These are phyloP conservation scores for Oryzaephilus surinamensis DNA, from an alignment of 1,140 invertebrate species.

Conservation along the genomic window DNA sequence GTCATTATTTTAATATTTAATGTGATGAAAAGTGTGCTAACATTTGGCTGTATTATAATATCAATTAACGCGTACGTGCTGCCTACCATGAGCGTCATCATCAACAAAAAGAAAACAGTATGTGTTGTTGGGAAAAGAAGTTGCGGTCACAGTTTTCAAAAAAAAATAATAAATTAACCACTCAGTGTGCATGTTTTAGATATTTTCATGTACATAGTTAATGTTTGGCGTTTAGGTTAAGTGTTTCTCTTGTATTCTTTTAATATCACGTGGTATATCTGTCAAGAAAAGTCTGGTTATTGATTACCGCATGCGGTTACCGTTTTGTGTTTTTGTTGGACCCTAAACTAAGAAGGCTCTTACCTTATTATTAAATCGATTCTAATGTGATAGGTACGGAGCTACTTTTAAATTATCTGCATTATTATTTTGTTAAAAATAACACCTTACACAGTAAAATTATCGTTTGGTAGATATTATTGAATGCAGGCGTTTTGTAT, in stretches of 20 bases:
- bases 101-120: no score
- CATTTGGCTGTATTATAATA: no score
- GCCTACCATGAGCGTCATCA: no score
- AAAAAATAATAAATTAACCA: not conserved
- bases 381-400: slow-evolving; percentile 18
- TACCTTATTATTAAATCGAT: slow-evolving; percentile 15
- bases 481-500: slow-evolving; percentile 2
- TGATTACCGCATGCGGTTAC: slow-evolving; percentile 17
- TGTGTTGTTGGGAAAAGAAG: no score
- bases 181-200: not conserved
- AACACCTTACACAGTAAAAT: slow-evolving; percentile 1
- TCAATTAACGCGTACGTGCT: no score
- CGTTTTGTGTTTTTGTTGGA: no score
- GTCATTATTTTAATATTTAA: slow-evolving; percentile 11
- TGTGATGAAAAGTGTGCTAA: no score
- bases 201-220: slow-evolving; percentile 4
- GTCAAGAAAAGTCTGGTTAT: slow-evolving; percentile 14
- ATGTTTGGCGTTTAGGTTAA: slow-evolving; percentile 14
- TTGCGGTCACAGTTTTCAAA: no score
- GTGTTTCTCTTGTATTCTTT: no score
- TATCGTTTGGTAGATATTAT: slow-evolving; percentile 1
- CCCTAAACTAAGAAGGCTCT: slow-evolving; percentile 11
- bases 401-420: slow-evolving; percentile 13
- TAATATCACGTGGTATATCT: slow-evolving; percentile 16
- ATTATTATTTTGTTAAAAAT: slow-evolving; percentile 4